These are phyloP conservation scores for Gasterosteus nipponicus DNA, from an alignment of 2,113 vertebrate genomes.

Conservation along the genomic window DNA sequence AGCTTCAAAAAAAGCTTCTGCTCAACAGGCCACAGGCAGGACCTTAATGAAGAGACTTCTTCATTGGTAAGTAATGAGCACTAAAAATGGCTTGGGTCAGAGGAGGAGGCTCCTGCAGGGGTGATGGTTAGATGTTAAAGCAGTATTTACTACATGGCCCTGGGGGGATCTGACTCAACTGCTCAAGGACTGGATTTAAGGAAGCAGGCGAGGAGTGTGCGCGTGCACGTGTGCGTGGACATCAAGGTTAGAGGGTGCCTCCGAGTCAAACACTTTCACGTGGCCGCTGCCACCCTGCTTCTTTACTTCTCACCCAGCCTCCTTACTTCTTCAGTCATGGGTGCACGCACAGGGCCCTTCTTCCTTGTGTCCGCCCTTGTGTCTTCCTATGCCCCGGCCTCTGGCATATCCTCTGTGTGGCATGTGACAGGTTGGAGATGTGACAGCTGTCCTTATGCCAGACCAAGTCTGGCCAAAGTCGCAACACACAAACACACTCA, in stretches of 20 bases:
- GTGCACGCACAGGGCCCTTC: conserved; percentile 9
- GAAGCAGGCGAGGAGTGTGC: conserved; percentile 44
- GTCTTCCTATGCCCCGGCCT: conserved; percentile 69
- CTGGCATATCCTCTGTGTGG: conserved; percentile 71
- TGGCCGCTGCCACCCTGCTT: conserved; percentile 54
- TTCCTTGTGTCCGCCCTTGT: conserved; percentile 69
- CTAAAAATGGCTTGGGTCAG: conserved; percentile 61
- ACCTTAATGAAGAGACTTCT: conserved; percentile 74
- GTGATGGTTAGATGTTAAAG: conserved; percentile 55
- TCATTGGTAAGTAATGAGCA: conserved; percentile 75
- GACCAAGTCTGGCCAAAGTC: conserved; percentile 78
- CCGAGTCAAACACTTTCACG: conserved; percentile 67
- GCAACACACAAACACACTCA: conserved; percentile 69
- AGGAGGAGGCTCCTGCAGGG: conserved; percentile 59
- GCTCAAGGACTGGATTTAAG: conserved; percentile 63
- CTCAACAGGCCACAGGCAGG: conserved; percentile 68
- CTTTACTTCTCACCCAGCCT: conserved; percentile 54
- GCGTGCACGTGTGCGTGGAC: conserved; percentile 22
- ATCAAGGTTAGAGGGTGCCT: conserved; percentile 70
- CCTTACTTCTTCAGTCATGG: conserved; percentile 52
- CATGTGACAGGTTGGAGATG: conserved; percentile 78
- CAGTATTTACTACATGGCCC: conserved; percentile 69
- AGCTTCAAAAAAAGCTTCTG: conserved; percentile 65
- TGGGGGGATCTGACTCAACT: conserved; percentile 68
- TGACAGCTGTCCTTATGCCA: conserved; percentile 83